phyloP scores from a whole-genome alignment of 2,113 vertebrate species.

The Amblyopsis rosae region DNA sequence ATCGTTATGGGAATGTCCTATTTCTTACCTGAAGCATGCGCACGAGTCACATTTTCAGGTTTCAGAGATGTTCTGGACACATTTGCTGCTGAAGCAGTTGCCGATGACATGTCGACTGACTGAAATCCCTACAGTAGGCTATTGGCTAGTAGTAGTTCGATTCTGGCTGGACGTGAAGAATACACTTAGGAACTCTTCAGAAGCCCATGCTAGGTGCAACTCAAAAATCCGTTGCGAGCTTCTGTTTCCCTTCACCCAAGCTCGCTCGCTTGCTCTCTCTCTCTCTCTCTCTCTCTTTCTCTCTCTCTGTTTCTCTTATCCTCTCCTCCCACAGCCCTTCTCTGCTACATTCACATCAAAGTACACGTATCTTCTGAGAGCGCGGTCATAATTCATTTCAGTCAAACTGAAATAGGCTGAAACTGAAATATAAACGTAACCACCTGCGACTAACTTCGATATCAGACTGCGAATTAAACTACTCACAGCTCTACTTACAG shows the following conservation, averaged over 20 bases:
- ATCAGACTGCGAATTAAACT: too few relatives aligned
- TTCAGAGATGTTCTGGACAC: conserved; percentile 52
- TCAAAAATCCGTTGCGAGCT: not conserved
- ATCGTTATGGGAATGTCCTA: not conserved
- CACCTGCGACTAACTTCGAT: too few relatives aligned
- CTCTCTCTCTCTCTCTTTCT: conserved; percentile 1
- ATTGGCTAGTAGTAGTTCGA: not conserved
- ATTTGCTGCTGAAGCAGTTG: conserved; percentile 68
- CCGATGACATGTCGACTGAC: conserved; percentile 69
- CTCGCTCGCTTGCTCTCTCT: not conserved
- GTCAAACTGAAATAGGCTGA: too few relatives aligned
- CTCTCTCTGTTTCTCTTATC: not conserved
- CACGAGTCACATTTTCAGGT: conserved; percentile 37
- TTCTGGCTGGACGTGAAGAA: conserved; percentile 43
- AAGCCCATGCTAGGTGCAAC: conserved; percentile 14
- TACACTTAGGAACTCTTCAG: conserved; percentile 23
- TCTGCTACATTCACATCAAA: not conserved
- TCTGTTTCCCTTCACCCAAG: conserved; percentile 4
- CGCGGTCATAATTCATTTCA: too few relatives aligned
- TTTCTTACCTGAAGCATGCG: conserved; percentile 74
- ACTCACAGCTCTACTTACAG: too few relatives aligned
- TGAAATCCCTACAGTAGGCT: not conserved
- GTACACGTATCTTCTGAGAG: too few relatives aligned
- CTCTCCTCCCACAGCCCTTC: conserved; percentile 11
- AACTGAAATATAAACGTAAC: too few relatives aligned